These are phyloP conservation scores for Narcine bancroftii DNA, from an alignment of 2,113 vertebrate species.

Conservation along the genomic window DNA sequence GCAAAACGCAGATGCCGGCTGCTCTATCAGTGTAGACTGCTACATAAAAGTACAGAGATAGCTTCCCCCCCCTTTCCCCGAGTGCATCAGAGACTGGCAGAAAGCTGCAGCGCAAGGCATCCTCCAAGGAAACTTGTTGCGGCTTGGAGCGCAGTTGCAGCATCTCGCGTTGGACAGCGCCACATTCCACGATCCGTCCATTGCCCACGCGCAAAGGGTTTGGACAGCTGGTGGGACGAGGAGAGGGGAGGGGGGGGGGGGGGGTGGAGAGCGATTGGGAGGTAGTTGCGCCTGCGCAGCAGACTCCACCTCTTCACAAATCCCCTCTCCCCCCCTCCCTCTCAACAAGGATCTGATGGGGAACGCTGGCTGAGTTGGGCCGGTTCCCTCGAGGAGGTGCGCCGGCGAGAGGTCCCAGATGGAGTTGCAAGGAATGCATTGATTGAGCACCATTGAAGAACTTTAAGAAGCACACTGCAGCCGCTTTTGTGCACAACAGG, in stretches of 20 bases:
- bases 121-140: constrained; percentile 7
- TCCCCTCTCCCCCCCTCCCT: too few relatives aligned
- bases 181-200: constrained; percentile 13
- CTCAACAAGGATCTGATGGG: too few relatives aligned
- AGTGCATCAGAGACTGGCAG: not conserved
- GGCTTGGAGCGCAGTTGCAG: not conserved
- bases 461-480: too few relatives aligned
- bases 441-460: too few relatives aligned
- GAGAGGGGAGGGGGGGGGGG: too few relatives aligned
- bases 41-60: not conserved
- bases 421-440: too few relatives aligned
- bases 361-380: too few relatives aligned
- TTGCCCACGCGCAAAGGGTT: not conserved
- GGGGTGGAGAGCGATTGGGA: not conserved
- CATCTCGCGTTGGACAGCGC: constrained; percentile 18
- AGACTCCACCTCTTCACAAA: too few relatives aligned
- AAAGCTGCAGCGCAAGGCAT: not conserved
- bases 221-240: too few relatives aligned
- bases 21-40: not conserved
- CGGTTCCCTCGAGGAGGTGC: too few relatives aligned
- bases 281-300: not conserved
- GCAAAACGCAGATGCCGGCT: not conserved
- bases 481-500: too few relatives aligned
- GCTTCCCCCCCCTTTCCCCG: not conserved
- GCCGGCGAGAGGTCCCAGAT: too few relatives aligned